Evolutionary conservation across 2,888 invertebrate genomes (phyloP), one percentile per base, ranked within the genome.

Genomic region (Drepana falcataria): DNA sequence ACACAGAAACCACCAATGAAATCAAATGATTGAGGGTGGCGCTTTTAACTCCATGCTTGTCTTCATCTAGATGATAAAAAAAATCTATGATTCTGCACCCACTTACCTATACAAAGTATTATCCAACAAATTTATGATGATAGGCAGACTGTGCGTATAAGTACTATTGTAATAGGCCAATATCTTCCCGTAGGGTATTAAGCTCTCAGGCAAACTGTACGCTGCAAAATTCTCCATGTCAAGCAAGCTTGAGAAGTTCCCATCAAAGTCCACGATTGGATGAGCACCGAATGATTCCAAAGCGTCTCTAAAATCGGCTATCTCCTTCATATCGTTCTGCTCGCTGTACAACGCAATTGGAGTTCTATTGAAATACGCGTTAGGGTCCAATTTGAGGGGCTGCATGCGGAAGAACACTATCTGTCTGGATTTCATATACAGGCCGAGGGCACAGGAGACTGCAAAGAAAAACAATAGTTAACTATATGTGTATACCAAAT

Each of bases 101-200:
- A 76, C 84, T 87, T 77, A 95, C 95, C 93, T 94, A 75, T 94
- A 93, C 64, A 95, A 88, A 53, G 93, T 93, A 77, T 96, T 95
- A 66, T 93, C 94, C 65, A 96, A 85, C 54, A 95, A 83, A 81
- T 95, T 96, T 51, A 95, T 82, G 48, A 95, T 87, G 58, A 96
- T 93, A 2, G 96, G 96, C 66, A 96, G 85, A 59, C 95, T 94
- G 77, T 96, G 96, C 52, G 95, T 93, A 69, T 93, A 94, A 0
- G 96, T 95, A 73, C 95, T 95, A 75, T 97, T 97, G 81, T 95
- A 95, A 60, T 94, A 92, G 47, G 94, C 89, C 64, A 93, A 93
- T 34, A 94, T 84, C 59, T 92, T 92, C 54, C 93, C 91, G 57
- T 91, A 92, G 0, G 92, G 90, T 53, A 84, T 73, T 53, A 85